A percentile compares a stretch with the other conserved stretches of the same genome.
These are phyloP conservation scores for Sepioteuthis lessoniana DNA, from an alignment of 2,888 invertebrate species.

Conservation along the genomic window DNA sequence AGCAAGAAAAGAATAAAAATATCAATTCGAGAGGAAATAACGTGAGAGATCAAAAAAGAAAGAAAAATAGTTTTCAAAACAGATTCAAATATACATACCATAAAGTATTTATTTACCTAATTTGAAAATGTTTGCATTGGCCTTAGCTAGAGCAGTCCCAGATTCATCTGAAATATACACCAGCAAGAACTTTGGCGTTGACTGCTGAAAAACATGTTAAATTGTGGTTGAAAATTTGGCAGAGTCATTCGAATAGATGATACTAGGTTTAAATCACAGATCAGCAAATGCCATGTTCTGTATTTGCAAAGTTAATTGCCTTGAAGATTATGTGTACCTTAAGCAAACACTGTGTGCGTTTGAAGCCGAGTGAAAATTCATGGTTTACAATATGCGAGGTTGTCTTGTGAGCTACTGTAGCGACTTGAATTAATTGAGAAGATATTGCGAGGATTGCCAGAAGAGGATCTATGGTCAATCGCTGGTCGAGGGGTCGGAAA, in stretches of 20 bases:
- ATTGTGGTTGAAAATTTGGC: not conserved
- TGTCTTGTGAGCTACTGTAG: not conserved
- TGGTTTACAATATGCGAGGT: not conserved
- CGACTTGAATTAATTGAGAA: not conserved
- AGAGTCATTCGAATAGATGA: not conserved
- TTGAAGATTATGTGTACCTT: not conserved
- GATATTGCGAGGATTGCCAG: not conserved
- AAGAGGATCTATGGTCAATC: not conserved
- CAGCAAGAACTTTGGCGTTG: not conserved
- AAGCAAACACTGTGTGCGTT: not conserved
- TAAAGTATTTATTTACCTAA: not conserved
- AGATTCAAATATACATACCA: not conserved
- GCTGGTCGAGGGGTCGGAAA: not conserved
- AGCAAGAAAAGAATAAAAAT: not conserved
- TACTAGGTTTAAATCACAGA: not conserved
- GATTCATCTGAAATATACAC: not conserved
- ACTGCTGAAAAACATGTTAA: not conserved
- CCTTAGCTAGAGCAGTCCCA: not conserved
- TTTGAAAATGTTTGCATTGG: not conserved
- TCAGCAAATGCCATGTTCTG: not conserved
- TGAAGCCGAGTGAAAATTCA: not conserved
- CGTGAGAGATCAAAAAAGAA: not conserved
- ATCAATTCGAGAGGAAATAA: not conserved
- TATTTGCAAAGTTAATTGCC: slow-evolving; percentile 11
- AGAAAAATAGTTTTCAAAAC: no score